phyloP scores from a whole-genome alignment of 2,113 vertebrate species.

The Nerophis ophidion region DNA sequence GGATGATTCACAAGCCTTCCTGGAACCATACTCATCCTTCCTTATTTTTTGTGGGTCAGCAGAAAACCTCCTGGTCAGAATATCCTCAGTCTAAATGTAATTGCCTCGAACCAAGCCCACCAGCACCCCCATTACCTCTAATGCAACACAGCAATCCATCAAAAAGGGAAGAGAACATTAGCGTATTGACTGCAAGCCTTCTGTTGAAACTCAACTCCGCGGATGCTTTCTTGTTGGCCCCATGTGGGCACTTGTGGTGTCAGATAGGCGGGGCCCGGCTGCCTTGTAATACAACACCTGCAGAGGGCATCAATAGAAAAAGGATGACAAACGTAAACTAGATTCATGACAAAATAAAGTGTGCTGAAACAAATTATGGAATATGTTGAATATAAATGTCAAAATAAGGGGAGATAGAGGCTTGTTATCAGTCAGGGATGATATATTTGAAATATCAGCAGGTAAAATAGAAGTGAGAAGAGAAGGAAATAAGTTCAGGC shows the following conservation, averaged over 20 bases:
- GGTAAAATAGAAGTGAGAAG: not conserved
- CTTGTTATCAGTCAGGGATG: not conserved
- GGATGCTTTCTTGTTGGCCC: slow-evolving; percentile 47
- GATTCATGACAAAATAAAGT: slow-evolving; percentile 10
- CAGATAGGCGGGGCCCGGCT: slow-evolving; percentile 35
- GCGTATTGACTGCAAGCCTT: slow-evolving; percentile 45
- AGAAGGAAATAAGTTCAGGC: slow-evolving; percentile 14
- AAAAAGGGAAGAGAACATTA: slow-evolving; percentile 49
- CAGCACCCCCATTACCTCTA: slow-evolving; percentile 31
- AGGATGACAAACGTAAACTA: slow-evolving; percentile 9
- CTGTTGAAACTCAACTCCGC: slow-evolving; percentile 52
- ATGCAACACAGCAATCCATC: slow-evolving; percentile 58
- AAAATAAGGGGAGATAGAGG: slow-evolving; percentile 7
- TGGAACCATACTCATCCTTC: slow-evolving; percentile 6
- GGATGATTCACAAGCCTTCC: slow-evolving; percentile 15
- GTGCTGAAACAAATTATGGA: slow-evolving; percentile 12
- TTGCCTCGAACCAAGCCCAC: slow-evolving; percentile 40
- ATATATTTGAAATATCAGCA: not conserved
- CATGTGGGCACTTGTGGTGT: slow-evolving; percentile 45
- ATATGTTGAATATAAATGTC: not conserved
- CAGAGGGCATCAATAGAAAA: slow-evolving; percentile 18
- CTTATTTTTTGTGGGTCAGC: slow-evolving; percentile 21
- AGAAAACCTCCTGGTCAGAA: slow-evolving; percentile 2
- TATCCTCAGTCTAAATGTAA: slow-evolving; percentile 42
- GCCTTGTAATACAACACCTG: slow-evolving; percentile 23